Conservation (phyloP, 1,140 invertebrate genomes). For the Andricus grossulariae region DNA sequence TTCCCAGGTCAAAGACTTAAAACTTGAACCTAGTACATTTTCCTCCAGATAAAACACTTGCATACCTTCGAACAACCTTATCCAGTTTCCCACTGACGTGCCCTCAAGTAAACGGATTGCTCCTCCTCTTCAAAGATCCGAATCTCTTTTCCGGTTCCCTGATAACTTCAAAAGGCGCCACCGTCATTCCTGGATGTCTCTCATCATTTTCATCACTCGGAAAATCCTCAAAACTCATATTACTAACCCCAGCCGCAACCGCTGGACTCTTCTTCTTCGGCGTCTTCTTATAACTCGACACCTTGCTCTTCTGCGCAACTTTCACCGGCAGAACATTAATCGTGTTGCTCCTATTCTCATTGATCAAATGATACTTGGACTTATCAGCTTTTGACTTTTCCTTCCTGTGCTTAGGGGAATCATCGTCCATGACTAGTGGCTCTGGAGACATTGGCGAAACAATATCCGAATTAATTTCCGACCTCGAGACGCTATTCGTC, state of each 20-base stretch:
- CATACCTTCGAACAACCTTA: constrained; percentile 13
- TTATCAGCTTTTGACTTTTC: constrained; percentile 74
- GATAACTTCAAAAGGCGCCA: constrained; percentile 82
- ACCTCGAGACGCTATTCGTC: constrained; percentile 58
- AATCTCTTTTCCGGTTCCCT: constrained; percentile 80
- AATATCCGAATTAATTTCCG: constrained; percentile 51
- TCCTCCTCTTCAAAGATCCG: constrained; percentile 80
- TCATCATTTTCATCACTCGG: constrained; percentile 81
- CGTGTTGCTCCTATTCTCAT: constrained; percentile 64
- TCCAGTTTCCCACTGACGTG: constrained; percentile 31
- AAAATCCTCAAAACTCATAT: constrained; percentile 89
- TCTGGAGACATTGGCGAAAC: constrained; percentile 68
- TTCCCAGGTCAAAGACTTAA: background rate
- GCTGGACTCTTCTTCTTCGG: constrained; percentile 63
- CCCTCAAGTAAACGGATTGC: constrained; percentile 81
- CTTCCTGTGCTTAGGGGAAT: constrained; percentile 68
- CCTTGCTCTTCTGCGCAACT: constrained; percentile 60
- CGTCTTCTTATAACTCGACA: constrained; percentile 60
- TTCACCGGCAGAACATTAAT: constrained; percentile 63
- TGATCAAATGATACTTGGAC: constrained; percentile 77
- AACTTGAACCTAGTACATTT: constrained; percentile 6
- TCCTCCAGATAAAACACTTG: constrained; percentile 1
- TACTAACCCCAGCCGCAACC: constrained; percentile 80
- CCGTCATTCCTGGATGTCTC: constrained; percentile 58
- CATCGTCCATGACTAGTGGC: constrained; percentile 59